Base-by-base conservation (phyloP, 2,888 invertebrate species). In the Rotaria sp. region DNA sequence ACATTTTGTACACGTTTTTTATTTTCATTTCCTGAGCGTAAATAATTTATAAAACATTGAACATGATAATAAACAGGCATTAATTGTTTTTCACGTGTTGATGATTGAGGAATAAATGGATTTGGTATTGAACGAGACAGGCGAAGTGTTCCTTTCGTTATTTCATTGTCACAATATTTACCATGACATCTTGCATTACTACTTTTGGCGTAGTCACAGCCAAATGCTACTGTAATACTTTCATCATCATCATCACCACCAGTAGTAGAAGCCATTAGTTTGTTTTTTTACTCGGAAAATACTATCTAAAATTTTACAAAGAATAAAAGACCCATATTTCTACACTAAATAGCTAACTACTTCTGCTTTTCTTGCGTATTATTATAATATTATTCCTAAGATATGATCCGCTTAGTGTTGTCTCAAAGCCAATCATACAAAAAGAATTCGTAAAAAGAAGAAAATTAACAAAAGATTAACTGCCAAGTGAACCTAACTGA, bases 41-140 rank as follows among this genome's bases (percentile, higher is more conserved):
- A 74, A 38, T 74, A 74, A 74, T 74, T 74, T 8, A 74, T 74
- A 13, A 74, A 26, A 74, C 74, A 74, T 18, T 30, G 30, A 3
- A 74, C 38, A 74, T 74, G 74, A 74, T 74, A 74, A 74, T 74
- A 74, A 30, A 35, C 35, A 74, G 74, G 74, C 74, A 74, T 74
- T 24, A 74, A 38, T 38, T 74, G 35, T 35, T 74, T 38, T 21
- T 38, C 74, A 38, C 38, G 74, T 35, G 74, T 74, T 21, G 35
- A 35, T 21, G 74, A 74, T 38, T 30, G 30, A 2, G 74, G 74
- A 35, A 74, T 74, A 21, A 74, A 74, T 74, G 74, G 74, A 74
- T 74, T 74, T 21, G 35, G 74, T 18, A 74, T 74, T 38, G 38
- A 38, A 74, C 74, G 74, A 74, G 74, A 30, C 38, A 74, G 35